Conservation (phyloP, 1,140 invertebrate species). For the Palaemon carinicauda region DNA sequence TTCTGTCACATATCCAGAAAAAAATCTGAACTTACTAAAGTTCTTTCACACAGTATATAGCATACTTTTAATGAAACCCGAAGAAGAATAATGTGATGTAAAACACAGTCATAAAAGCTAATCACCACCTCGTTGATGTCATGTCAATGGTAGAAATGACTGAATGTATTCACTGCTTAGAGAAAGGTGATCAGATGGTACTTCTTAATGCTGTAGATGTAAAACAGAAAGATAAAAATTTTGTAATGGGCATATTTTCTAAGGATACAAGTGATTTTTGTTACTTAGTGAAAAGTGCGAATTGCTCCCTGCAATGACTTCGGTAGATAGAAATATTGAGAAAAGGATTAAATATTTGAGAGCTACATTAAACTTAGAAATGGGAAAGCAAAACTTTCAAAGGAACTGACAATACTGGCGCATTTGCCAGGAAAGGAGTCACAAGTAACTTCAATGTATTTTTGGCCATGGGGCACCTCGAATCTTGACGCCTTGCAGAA, state of each 20-base stretch:
- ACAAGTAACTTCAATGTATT: constrained; percentile 16
- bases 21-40: background rate
- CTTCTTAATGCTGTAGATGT: constrained; percentile 4
- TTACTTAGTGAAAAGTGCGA: background rate
- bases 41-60: background rate
- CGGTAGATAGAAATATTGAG: background rate
- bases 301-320: background rate
- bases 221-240: background rate
- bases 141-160: constrained; percentile 2
- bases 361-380: background rate
- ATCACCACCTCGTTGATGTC: background rate
- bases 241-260: background rate
- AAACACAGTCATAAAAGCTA: background rate
- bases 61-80: background rate
- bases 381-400: constrained; percentile 1
- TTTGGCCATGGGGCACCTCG: background rate
- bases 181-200: background rate
- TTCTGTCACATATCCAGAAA: constrained; percentile 5
- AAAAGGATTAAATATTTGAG: background rate
- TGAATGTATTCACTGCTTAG: background rate
- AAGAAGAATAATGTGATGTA: background rate
- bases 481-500: background rate
- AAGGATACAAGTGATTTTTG: background rate
- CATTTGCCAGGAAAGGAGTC: constrained; percentile 16
- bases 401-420: constrained; percentile 1